Percentiles rank a stretch among this genome's conserved stretches.
phyloP scores from a whole-genome alignment of 2,888 invertebrate species.

The Conchocele bisecta region DNA sequence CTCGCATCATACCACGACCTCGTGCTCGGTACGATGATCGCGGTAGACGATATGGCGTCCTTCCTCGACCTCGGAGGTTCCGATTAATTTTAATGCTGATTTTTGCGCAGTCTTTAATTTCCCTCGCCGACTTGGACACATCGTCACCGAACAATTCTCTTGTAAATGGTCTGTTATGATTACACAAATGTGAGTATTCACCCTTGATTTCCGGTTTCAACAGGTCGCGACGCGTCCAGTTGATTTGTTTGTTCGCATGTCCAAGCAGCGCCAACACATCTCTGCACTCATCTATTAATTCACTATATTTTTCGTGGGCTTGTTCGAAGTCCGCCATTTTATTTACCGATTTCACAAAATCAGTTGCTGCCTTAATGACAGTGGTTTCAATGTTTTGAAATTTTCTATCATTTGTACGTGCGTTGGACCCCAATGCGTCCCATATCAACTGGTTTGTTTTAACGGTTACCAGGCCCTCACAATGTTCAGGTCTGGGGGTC shows the following conservation, averaged over 20 bases:
- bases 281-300: constrained; percentile 21
- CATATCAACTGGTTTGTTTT: constrained; percentile 34
- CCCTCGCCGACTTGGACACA: constrained; percentile 41
- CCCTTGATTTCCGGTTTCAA: constrained; percentile 21
- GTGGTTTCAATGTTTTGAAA: constrained; percentile 24
- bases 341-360: constrained; percentile 36
- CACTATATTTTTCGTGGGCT: constrained; percentile 5
- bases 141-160: constrained; percentile 44
- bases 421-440: constrained; percentile 14
- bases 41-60: too few relatives aligned
- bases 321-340: constrained; percentile 21
- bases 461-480: constrained; percentile 26
- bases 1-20: too few relatives aligned
- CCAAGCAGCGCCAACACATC: constrained; percentile 33
- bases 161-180: constrained; percentile 21
- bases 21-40: too few relatives aligned
- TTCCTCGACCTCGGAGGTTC: too few relatives aligned
- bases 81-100: too few relatives aligned
- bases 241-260: constrained; percentile 47
- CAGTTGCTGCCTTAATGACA: constrained; percentile 33
- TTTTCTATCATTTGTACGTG: constrained; percentile 22
- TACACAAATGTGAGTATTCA: constrained; percentile 28
- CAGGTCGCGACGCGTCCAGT: constrained; percentile 25
- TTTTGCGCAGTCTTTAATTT: constrained; percentile 43
- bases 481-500: constrained; percentile 26